These are phyloP conservation scores for Sorex maritimensis DNA, from an alignment of 2,797 vertebrate genomes.

Conservation along the genomic window DNA sequence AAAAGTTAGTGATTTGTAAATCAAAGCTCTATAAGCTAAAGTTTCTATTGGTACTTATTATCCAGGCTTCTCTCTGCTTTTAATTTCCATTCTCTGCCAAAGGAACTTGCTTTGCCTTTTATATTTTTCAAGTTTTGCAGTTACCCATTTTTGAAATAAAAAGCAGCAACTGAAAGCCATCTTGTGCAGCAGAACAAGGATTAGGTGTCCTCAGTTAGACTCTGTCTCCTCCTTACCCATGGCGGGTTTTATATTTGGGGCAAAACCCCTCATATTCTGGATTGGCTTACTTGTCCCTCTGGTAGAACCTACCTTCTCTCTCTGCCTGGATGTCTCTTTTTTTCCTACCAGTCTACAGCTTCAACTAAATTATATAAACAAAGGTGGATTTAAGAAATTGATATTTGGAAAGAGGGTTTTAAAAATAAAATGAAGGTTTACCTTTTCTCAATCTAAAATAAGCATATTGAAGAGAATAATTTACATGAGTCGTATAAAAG, in stretches of 20 bases:
- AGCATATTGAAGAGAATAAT: constrained; percentile 60
- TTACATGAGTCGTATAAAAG: constrained; percentile 45
- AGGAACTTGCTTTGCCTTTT: constrained; percentile 53
- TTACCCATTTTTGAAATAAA: constrained; percentile 75
- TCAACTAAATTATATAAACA: constrained; percentile 11
- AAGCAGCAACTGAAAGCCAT: constrained; percentile 29
- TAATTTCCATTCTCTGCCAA: constrained; percentile 78
- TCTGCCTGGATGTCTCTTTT: background rate
- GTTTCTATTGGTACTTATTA: constrained; percentile 78
- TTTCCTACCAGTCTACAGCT: background rate
- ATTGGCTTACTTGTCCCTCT: background rate
- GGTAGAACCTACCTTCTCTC: background rate
- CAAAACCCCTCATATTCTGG: constrained; percentile 7
- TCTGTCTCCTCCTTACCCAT: background rate
- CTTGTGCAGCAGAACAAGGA: background rate
- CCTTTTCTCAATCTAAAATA: constrained; percentile 58
- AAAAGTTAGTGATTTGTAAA: constrained; percentile 81
- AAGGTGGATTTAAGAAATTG: constrained; percentile 50
- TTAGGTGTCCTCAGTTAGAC: constrained; percentile 28
- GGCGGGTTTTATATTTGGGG: constrained; percentile 42
- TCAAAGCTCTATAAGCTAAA: constrained; percentile 79
- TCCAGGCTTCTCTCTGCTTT: constrained; percentile 69
- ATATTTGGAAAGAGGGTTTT: constrained; percentile 42
- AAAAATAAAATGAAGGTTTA: constrained; percentile 67
- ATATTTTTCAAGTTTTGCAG: background rate